Conservation (phyloP, 2,113 vertebrate genomes). For the Colius striatus region DNA sequence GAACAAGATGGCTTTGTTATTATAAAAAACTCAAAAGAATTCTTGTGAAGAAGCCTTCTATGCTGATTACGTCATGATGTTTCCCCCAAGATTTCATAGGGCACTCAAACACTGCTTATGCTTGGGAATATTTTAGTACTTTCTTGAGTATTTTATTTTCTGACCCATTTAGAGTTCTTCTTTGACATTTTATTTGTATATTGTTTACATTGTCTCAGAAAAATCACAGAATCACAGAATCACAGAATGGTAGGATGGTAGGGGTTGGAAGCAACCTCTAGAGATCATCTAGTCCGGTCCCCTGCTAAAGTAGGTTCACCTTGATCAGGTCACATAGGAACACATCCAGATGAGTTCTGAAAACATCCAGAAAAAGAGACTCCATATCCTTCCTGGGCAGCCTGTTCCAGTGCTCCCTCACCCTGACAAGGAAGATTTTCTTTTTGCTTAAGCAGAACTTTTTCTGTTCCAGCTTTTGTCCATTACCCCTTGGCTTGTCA, state of each 20-base stretch:
- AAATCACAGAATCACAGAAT: not conserved
- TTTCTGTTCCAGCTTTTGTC: too few relatives aligned
- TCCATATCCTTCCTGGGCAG: too few relatives aligned
- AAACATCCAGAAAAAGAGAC: too few relatives aligned
- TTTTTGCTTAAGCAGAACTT: too few relatives aligned
- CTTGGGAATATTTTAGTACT: not conserved
- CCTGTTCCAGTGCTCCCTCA: too few relatives aligned
- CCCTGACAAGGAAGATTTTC: not conserved
- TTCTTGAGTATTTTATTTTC: not conserved
- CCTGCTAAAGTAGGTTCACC: too few relatives aligned
- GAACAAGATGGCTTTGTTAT: not conserved
- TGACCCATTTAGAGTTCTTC: not conserved
- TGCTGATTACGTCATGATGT: not conserved
- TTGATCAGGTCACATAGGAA: too few relatives aligned
- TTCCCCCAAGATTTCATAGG: not conserved
- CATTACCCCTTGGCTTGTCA: too few relatives aligned
- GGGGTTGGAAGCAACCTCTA: too few relatives aligned
- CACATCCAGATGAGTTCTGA: too few relatives aligned
- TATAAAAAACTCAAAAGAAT: not conserved
- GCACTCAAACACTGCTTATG: not conserved
- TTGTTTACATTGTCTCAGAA: not conserved
- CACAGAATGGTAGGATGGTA: too few relatives aligned
- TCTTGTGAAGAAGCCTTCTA: not conserved
- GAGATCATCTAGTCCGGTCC: too few relatives aligned
- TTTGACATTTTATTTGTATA: not conserved